A percentile compares a stretch with the other conserved stretches of the same genome.
Evolutionary conservation across 2,797 vertebrate species (phyloP).

Genomic region (Epinephelus malabaricus): DNA sequence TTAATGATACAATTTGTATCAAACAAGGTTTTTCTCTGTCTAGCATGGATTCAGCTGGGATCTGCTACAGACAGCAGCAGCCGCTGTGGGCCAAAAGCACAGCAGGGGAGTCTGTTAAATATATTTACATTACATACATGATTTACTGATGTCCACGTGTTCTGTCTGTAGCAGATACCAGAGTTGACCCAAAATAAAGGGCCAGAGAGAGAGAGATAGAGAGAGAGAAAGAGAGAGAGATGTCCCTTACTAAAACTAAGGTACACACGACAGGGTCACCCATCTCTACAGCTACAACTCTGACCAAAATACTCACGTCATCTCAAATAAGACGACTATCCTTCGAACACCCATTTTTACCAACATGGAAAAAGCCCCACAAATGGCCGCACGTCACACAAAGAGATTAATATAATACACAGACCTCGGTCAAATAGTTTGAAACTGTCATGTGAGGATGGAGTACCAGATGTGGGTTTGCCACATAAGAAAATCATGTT

Average conservation of each 20-base stretch:
- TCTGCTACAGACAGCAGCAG: slow-evolving; percentile 75
- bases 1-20: slow-evolving; percentile 99
- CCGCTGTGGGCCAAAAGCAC: slow-evolving; percentile 38
- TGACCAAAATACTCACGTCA: slow-evolving; percentile 57
- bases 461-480: neutral
- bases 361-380: slow-evolving; percentile 28
- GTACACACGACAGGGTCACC: slow-evolving; percentile 87
- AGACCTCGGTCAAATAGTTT: slow-evolving; percentile 6
- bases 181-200: slow-evolving; percentile 68
- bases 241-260: slow-evolving; percentile 96
- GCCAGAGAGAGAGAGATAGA: slow-evolving; percentile 45
- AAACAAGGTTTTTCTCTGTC: slow-evolving; percentile 94
- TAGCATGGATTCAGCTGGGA: slow-evolving; percentile 88
- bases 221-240: slow-evolving; percentile 88
- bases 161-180: slow-evolving; percentile 75
- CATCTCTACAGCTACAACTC: slow-evolving; percentile 90
- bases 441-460: neutral
- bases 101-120: slow-evolving; percentile 66
- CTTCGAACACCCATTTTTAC: slow-evolving; percentile 31
- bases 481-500: neutral
- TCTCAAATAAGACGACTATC: slow-evolving; percentile 62
- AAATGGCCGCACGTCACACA: slow-evolving; percentile 25
- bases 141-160: slow-evolving; percentile 3
- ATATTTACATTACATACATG: slow-evolving; percentile 72
- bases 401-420: slow-evolving; percentile 24